Conservation (phyloP, 2,113 vertebrate genomes). For the Mystacornis crossleyi region DNA sequence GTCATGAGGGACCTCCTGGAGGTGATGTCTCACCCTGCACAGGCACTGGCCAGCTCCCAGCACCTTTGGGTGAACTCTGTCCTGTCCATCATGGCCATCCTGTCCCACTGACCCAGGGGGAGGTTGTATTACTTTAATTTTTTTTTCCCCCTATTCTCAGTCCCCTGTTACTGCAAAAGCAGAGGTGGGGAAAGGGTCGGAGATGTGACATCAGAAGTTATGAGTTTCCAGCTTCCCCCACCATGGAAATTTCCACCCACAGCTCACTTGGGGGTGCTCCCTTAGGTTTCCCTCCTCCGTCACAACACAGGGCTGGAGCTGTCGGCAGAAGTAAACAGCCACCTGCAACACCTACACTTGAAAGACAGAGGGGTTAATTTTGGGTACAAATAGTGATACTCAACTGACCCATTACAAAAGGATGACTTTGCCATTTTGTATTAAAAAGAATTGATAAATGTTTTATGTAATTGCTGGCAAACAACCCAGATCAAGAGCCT, state of each 20-base stretch:
- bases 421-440: not conserved
- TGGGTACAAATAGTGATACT: not conserved
- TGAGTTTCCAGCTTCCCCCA: not conserved
- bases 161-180: not conserved
- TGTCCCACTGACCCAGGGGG: accelerated
- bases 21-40: not conserved
- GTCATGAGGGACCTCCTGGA: not conserved
- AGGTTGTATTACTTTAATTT: not conserved
- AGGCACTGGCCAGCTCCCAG: not conserved
- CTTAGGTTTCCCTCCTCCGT: not conserved
- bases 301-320: not conserved
- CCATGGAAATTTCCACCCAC: not conserved
- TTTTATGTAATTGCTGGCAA: not conserved
- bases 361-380: not conserved
- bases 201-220: not conserved
- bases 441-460: not conserved
- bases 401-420: not conserved
- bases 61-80: not conserved
- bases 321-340: not conserved
- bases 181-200: not conserved
- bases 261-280: not conserved
- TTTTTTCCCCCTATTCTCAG: accelerated
- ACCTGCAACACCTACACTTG: not conserved
- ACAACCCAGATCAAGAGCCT: not conserved
- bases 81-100: accelerated